These are phyloP conservation scores for Ptychodera flava DNA, from an alignment of 35 echinoderm and acorn worm genomes.

Conservation along the genomic window DNA sequence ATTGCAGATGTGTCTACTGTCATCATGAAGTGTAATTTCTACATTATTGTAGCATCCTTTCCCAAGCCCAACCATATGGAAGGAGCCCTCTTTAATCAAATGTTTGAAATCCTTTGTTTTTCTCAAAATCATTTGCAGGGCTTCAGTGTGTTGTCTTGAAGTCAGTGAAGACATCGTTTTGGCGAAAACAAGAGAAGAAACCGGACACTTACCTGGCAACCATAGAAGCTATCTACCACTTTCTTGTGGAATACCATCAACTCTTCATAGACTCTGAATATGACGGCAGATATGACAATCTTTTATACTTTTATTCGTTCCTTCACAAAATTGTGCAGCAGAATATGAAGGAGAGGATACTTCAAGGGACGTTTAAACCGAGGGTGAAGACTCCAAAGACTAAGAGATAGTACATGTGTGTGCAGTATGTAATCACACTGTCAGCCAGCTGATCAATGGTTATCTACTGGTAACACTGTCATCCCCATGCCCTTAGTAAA, in stretches of 20 bases:
- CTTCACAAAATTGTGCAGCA: slow-evolving; percentile 70
- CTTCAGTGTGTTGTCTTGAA: slow-evolving; percentile 64
- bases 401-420: not conserved
- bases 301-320: slow-evolving; percentile 83
- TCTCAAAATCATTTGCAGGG: slow-evolving; percentile 34
- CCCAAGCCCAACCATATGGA: too few species aligned
- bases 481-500: not conserved
- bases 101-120: not conserved
- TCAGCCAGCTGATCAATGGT: not conserved
- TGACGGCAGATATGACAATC: slow-evolving; percentile 66
- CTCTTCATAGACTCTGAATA: slow-evolving; percentile 22
- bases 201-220: slow-evolving; percentile 82
- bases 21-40: too few species aligned
- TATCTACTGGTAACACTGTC: not conserved
- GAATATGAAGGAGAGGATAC: slow-evolving; percentile 1
- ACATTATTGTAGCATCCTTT: too few species aligned
- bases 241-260: slow-evolving; percentile 56
- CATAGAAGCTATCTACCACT: slow-evolving; percentile 96
- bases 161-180: slow-evolving; percentile 59
- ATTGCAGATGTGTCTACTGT: too few species aligned
- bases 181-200: slow-evolving; percentile 69
- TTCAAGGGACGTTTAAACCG: not conserved
- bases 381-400: slow-evolving; percentile 14
- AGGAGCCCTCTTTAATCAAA: too few species aligned
- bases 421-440: not conserved